Conservation (phyloP, 2,888 invertebrate species). For the Stegana nigrithorax region DNA sequence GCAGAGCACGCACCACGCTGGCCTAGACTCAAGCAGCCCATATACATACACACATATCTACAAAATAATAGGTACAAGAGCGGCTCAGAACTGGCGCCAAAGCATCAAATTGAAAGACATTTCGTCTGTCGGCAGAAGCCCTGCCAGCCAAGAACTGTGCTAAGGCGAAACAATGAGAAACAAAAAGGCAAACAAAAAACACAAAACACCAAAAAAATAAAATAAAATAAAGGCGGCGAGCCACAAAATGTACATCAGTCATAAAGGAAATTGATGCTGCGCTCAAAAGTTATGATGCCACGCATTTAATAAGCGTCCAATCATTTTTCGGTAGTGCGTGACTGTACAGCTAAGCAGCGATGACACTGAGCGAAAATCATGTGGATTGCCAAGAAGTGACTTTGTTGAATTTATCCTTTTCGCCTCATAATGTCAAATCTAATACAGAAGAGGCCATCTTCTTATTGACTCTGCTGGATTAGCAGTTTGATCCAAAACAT, state of each 20-base stretch:
- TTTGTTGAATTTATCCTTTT: too few relatives aligned
- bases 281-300: constrained; percentile 49
- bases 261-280: constrained; percentile 24
- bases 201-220: not conserved
- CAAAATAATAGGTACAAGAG: not conserved
- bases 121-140: not conserved
- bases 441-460: too few relatives aligned
- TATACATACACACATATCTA: not conserved
- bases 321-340: too few relatives aligned
- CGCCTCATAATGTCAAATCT: too few relatives aligned
- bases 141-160: not conserved
- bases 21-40: too few relatives aligned
- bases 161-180: not conserved
- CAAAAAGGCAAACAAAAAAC: not conserved
- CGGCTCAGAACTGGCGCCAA: constrained; percentile 11
- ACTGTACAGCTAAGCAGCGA: too few relatives aligned
- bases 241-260: not conserved
- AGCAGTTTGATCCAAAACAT: too few relatives aligned
- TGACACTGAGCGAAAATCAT: too few relatives aligned
- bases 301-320: constrained; percentile 35
- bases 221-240: too few relatives aligned
- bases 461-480: too few relatives aligned
- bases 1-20: not conserved
- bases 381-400: too few relatives aligned
- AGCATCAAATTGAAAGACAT: constrained; percentile 2